Evolutionary conservation across 2,888 invertebrate genomes (phyloP).

Genomic region (Allygus modestus): DNA sequence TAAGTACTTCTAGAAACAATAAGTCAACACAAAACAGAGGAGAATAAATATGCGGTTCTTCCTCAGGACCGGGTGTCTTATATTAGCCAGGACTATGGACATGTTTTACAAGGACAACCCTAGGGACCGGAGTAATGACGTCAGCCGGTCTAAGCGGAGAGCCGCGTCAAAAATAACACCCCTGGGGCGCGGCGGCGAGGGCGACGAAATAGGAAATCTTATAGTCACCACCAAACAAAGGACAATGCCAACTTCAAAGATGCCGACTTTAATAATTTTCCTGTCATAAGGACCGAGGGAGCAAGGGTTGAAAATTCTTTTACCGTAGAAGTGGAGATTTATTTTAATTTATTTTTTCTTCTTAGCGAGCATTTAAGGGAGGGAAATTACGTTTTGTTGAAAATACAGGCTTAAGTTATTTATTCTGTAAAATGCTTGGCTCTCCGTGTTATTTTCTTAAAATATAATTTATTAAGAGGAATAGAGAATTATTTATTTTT

Average conservation of each 20-base stretch:
- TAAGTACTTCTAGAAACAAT: no score
- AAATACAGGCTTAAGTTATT: not conserved
- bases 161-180: constrained; percentile 18
- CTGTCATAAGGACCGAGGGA: not conserved
- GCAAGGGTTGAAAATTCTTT: constrained; percentile 7
- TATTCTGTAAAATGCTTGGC: no score
- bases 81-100: not conserved
- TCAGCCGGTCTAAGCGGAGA: not conserved
- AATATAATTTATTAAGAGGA: no score
- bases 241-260: constrained; percentile 29
- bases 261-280: constrained; percentile 31
- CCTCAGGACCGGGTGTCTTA: not conserved
- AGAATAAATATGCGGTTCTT: no score
- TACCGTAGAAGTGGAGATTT: not conserved
- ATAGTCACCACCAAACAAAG: constrained; percentile 5
- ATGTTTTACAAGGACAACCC: not conserved
- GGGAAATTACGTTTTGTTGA: not conserved
- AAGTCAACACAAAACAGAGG: no score
- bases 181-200: constrained; percentile 9
- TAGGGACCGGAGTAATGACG: not conserved
- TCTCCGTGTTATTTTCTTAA: no score
- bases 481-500: no score
- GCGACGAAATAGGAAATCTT: constrained; percentile 24
- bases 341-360: not conserved
- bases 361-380: not conserved